Evolutionary conservation across 2,797 vertebrate species (phyloP).

Genomic region (Chaenodraco wilsoni): DNA sequence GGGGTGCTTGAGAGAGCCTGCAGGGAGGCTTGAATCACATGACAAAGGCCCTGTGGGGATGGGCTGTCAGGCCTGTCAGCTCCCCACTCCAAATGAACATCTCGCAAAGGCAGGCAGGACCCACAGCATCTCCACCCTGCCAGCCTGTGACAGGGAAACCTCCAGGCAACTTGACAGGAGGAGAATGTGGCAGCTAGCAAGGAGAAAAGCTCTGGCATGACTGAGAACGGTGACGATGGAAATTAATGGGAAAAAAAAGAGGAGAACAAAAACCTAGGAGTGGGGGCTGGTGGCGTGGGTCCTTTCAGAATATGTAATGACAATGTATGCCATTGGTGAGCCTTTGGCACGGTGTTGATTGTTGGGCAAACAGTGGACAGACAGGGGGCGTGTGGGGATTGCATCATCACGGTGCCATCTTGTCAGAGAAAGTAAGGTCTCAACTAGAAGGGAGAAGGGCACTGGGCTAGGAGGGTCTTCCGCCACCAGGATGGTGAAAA

Average conservation of each 20-base stretch:
- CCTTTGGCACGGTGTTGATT: constrained; percentile 88
- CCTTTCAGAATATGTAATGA: constrained; percentile 86
- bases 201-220: constrained; percentile 87
- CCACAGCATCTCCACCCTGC: constrained; percentile 88
- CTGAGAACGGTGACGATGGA: constrained; percentile 92
- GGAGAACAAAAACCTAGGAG: constrained; percentile 71
- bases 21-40: constrained; percentile 86
- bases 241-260: constrained; percentile 83
- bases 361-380: constrained; percentile 86
- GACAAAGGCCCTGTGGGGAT: constrained; percentile 92
- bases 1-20: constrained; percentile 85
- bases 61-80: constrained; percentile 97
- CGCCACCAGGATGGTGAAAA: constrained; percentile 20
- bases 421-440: constrained; percentile 89
- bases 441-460: constrained; percentile 81
- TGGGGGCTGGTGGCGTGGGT: constrained; percentile 76
- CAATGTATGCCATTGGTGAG: constrained; percentile 88
- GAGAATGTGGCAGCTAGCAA: constrained; percentile 93
- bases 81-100: constrained; percentile 96
- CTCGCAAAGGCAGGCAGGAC: constrained; percentile 90
- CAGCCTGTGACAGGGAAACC: constrained; percentile 95
- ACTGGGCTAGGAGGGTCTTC: constrained; percentile 17
- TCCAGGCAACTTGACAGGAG: constrained; percentile 97
- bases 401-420: constrained; percentile 80
- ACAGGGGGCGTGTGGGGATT: constrained; percentile 68